phyloP scores from a whole-genome alignment of 2,888 invertebrate species.

The Eilema sororculum region DNA sequence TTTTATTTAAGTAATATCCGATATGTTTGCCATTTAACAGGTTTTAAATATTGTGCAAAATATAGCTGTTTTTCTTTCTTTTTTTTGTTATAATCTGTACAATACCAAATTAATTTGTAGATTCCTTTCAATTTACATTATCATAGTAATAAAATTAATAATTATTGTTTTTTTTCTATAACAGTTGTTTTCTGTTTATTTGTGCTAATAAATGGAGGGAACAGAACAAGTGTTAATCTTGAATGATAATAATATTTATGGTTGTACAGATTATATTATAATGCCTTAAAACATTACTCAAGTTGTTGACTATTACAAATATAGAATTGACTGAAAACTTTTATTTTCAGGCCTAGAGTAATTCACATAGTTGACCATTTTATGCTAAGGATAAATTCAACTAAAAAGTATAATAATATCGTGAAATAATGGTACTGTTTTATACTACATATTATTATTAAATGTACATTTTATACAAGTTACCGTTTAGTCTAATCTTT shows the following conservation, averaged over 20 bases:
- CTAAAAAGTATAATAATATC: slow-evolving; percentile 69
- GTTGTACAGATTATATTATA: slow-evolving; percentile 53
- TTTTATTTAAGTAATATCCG: slow-evolving; percentile 34
- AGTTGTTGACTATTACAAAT: slow-evolving; percentile 60
- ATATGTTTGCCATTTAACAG: slow-evolving; percentile 37
- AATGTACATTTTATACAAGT: slow-evolving; percentile 86
- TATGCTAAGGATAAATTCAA: slow-evolving; percentile 75
- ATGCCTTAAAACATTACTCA: slow-evolving; percentile 59
- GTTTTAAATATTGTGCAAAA: slow-evolving; percentile 29
- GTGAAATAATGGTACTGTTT: slow-evolving; percentile 80
- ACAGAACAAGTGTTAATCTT: slow-evolving; percentile 36
- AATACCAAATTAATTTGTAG: slow-evolving; percentile 27
- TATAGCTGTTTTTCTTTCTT: slow-evolving; percentile 33
- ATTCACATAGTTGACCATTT: slow-evolving; percentile 77
- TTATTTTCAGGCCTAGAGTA: slow-evolving; percentile 79
- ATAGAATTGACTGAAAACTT: slow-evolving; percentile 66
- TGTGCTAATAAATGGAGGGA: slow-evolving; percentile 18
- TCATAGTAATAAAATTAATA: background rate
- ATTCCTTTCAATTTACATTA: slow-evolving; percentile 3
- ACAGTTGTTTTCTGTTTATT: slow-evolving; percentile 8
- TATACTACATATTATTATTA: slow-evolving; percentile 76
- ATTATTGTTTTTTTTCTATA: slow-evolving; percentile 2
- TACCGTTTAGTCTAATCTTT: slow-evolving; percentile 85
- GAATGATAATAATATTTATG: slow-evolving; percentile 50
- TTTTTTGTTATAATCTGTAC: slow-evolving; percentile 55